Evolutionary conservation across 2,888 invertebrate genomes (phyloP).

Genomic region (Pardosa pseudoannulata): DNA sequence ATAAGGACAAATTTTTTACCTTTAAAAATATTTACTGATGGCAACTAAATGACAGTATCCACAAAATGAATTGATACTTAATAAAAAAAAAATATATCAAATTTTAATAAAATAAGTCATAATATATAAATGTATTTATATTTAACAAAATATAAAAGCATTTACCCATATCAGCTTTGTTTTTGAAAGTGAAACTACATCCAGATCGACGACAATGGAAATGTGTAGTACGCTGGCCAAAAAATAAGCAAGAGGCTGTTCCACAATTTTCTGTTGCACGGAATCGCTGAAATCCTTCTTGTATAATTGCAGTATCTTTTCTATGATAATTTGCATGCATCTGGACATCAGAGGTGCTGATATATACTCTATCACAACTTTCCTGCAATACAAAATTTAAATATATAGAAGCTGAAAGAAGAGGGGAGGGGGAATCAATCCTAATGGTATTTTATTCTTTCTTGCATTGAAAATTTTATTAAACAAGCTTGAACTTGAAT

Average conservation of each 20-base stretch:
- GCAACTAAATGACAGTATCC: too few relatives aligned
- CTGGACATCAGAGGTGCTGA: slow-evolving; percentile 98
- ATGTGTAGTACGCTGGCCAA: slow-evolving; percentile 96
- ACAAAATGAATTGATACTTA: too few relatives aligned
- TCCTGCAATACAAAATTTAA: slow-evolving; percentile 79
- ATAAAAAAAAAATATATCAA: background rate
- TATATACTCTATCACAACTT: slow-evolving; percentile 89
- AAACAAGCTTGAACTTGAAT: too few relatives aligned
- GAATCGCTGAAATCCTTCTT: slow-evolving; percentile 97
- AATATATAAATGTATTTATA: too few relatives aligned
- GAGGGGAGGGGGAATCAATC: too few relatives aligned
- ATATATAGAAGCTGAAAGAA: too few relatives aligned
- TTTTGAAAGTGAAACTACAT: slow-evolving; percentile 97
- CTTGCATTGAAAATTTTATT: too few relatives aligned
- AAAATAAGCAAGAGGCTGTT: slow-evolving; percentile 92
- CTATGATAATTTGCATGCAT: slow-evolving; percentile 99
- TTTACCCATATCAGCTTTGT: slow-evolving; percentile 99
- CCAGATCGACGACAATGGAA: slow-evolving; percentile 95
- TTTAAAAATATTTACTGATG: background rate
- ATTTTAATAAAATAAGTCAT: background rate
- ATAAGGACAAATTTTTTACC: background rate
- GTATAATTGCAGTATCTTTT: slow-evolving; percentile 97
- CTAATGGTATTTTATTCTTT: too few relatives aligned
- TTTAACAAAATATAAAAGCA: background rate
- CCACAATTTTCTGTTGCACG: slow-evolving; percentile 97